These are phyloP conservation scores for Cygnus buccinator DNA, from an alignment of 2,113 vertebrate genomes.

Conservation along the genomic window DNA sequence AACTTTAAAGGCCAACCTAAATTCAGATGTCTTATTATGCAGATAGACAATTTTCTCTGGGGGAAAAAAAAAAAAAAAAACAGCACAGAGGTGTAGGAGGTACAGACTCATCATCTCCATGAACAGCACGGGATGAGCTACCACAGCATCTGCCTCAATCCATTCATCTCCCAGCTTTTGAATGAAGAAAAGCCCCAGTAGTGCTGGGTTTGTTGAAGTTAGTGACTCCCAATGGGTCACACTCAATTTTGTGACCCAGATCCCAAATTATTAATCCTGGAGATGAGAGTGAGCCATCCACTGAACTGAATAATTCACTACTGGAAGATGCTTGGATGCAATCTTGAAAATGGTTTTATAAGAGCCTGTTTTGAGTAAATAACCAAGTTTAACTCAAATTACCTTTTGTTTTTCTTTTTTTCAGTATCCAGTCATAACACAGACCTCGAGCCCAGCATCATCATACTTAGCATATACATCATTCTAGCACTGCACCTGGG, in stretches of 20 bases:
- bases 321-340: background rate
- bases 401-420: background rate
- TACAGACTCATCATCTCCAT: background rate
- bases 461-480: background rate
- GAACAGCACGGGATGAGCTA: background rate
- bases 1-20: background rate
- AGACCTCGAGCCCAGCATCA: background rate
- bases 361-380: background rate
- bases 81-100: background rate
- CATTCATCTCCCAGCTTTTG: background rate
- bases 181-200: background rate
- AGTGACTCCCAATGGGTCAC: background rate
- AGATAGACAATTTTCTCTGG: background rate
- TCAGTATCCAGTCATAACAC: accelerated
- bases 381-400: background rate
- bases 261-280: background rate
- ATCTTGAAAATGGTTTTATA: background rate
- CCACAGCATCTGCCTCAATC: background rate
- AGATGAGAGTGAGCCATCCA: background rate
- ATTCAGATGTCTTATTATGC: background rate
- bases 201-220: background rate
- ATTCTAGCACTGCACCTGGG: background rate
- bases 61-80: background rate
- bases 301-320: background rate
- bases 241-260: background rate